These are phyloP conservation scores for Metallyticus violacea DNA, from an alignment of 2,888 invertebrate genomes.

Conservation along the genomic window DNA sequence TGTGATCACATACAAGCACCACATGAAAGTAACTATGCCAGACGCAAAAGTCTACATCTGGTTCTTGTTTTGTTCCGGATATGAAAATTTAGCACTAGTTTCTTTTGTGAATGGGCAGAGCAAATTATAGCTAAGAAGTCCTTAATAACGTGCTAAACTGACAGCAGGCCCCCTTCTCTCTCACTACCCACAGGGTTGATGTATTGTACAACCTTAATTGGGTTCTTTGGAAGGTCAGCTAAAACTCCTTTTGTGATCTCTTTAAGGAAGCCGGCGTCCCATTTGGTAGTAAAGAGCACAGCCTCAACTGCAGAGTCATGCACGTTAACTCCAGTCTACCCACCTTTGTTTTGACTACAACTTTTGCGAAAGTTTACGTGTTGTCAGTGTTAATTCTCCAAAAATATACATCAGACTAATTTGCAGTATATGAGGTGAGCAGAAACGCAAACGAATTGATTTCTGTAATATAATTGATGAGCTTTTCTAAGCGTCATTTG, in stretches of 20 bases:
- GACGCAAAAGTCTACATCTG: neutral
- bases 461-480: no score
- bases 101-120: neutral
- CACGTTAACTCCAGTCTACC: neutral
- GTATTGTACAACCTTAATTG: neutral
- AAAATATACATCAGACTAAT: no score
- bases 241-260: neutral
- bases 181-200: neutral
- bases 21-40: neutral
- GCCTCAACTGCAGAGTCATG: neutral
- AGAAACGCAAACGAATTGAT: no score
- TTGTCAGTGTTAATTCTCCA: no score
- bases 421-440: no score
- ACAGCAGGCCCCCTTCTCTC: neutral
- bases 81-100: neutral
- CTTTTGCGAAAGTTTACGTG: no score
- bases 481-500: no score
- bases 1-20: neutral
- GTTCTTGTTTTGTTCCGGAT: neutral
- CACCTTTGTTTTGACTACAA: no score
- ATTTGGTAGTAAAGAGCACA: neutral
- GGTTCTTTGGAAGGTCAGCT: neutral
- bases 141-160: neutral
- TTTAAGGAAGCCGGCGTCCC: neutral
- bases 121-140: neutral